Evolutionary conservation across 2,888 invertebrate species (phyloP), one percentile per base, ranked within the genome.

Genomic region (Cephus pygmeus): DNA sequence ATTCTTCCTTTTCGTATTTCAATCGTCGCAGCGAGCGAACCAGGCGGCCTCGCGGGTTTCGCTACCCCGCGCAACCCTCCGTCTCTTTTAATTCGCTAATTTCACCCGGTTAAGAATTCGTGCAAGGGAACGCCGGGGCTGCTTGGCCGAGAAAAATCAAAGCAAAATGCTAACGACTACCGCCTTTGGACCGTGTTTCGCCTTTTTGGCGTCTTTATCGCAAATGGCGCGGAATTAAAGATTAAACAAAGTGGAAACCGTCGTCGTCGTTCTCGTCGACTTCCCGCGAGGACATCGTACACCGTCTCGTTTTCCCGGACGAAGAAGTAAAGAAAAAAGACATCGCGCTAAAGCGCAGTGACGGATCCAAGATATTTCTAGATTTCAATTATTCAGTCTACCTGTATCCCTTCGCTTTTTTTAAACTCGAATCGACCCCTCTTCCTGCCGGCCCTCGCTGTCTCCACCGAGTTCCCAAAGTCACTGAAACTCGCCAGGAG

Each of bases 31-130:
- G 74, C 76, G 69, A 36, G 77, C 75, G 69, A 69, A 34, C 71
- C 12, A n/a, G 36, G 12, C 4, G 15, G 71, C 74, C 30, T 34
- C 75, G 71, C 75, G 80, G 80, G 73, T 75, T 71, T 73, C 77
- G 56, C 77, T 31, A 71, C 69, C 80, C 79, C 82, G 76, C 73
- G 35, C 81, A 34, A 82, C 86, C 82, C 74, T 69, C 76, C 34
- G 12, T 77, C 85, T 87, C 88, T 89, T 90, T 90, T 90, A 90
- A 90, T 90, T 90, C 89, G 89, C 87, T 91, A 90, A 91, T 91
- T 91, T 90, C 86, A 84, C 87, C 87, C 87, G 85, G 87, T 91
- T 90, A 90, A 90, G 88, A 90, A 91, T 91, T 91, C 89, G 91
- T 90, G 87, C 86, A 85, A 84, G 85, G 86, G 86, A 89, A 89